A percentile compares a stretch with the other conserved stretches of the same genome.
phyloP scores from a whole-genome alignment of 2,113 vertebrate genomes.

The Sinocyclocheilus grahami region DNA sequence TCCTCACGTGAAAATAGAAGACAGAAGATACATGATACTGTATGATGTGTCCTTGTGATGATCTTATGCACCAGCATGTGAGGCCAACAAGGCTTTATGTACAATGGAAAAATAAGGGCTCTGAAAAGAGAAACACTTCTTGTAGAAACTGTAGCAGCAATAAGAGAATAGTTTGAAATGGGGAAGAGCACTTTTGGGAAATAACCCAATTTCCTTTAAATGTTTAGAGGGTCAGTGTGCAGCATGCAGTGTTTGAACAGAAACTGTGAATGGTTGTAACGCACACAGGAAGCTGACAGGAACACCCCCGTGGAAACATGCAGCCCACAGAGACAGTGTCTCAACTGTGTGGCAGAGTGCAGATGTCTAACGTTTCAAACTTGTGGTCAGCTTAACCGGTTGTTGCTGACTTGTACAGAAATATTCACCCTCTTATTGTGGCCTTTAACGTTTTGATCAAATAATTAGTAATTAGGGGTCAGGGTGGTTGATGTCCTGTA shows the following conservation, averaged over 20 bases:
- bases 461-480: too few relatives aligned
- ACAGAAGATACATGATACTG: background rate
- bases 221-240: slow-evolving; percentile 10
- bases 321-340: slow-evolving; percentile 10
- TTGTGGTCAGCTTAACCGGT: background rate
- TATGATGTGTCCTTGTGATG: background rate
- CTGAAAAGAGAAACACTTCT: background rate
- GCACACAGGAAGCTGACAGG: slow-evolving; percentile 30
- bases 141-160: background rate
- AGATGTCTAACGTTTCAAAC: background rate
- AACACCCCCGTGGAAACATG: slow-evolving; percentile 26
- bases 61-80: background rate
- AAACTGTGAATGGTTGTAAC: slow-evolving; percentile 19
- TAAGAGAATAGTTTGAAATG: slow-evolving; percentile 21
- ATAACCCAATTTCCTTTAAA: slow-evolving; percentile 48
- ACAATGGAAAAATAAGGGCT: background rate
- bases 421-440: too few relatives aligned
- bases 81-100: background rate
- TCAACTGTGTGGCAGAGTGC: background rate
- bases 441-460: too few relatives aligned
- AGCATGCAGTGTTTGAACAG: slow-evolving; percentile 9
- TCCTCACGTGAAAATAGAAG: background rate
- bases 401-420: background rate
- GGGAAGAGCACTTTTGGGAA: slow-evolving; percentile 50
- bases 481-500: too few relatives aligned